Conservation (phyloP, 35 echinoderm and acorn worm species). For the Diadema setosum region DNA sequence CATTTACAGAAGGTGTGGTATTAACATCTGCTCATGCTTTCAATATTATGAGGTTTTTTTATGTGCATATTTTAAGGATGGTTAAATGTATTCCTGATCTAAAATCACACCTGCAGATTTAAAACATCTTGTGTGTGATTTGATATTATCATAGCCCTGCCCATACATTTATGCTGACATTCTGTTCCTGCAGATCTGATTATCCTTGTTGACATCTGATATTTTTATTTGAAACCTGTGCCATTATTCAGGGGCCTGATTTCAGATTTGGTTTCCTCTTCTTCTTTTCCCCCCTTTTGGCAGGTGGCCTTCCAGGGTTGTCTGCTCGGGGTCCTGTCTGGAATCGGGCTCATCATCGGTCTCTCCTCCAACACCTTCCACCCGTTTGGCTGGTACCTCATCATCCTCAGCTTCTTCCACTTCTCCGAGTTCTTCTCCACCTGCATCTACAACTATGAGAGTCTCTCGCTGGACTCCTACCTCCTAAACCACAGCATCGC, state of each 20-base stretch:
- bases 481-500: slow-evolving; percentile 97
- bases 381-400: slow-evolving; percentile 94
- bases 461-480: slow-evolving; percentile 88
- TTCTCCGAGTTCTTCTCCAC: slow-evolving; percentile 97
- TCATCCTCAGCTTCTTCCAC: slow-evolving; percentile 96
- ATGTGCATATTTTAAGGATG: too few species aligned
- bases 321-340: slow-evolving; percentile 82
- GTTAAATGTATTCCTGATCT: not conserved
- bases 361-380: slow-evolving; percentile 3
- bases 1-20: too few species aligned
- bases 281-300: not conserved
- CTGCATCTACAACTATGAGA: slow-evolving; percentile 89
- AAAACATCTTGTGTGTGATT: not conserved
- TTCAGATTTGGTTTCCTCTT: not conserved
- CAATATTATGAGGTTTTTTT: too few species aligned
- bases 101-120: not conserved
- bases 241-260: not conserved
- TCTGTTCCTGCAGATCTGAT: not conserved
- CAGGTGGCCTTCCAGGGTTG: slow-evolving; percentile 84
- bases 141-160: not conserved
- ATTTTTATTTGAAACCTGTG: not conserved
- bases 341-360: slow-evolving; percentile 62
- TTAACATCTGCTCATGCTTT: too few species aligned
- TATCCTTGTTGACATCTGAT: not conserved
- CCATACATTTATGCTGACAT: not conserved